Evolutionary conservation across 2,888 invertebrate species (phyloP).

Genomic region (Bugula neritina): DNA sequence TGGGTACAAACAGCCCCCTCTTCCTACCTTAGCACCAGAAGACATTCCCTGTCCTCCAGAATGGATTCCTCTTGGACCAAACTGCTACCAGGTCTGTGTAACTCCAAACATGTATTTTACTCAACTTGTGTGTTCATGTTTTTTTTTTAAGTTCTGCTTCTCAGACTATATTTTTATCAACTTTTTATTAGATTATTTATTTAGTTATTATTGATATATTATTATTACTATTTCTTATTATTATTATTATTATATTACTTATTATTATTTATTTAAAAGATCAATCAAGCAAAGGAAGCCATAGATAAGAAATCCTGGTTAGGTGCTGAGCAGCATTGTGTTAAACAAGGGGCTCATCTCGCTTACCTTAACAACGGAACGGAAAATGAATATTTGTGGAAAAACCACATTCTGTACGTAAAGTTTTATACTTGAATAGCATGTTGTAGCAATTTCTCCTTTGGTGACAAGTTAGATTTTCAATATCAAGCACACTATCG

Average conservation of each 20-base stretch:
- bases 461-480: too few relatives aligned
- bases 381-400: conserved; percentile 23
- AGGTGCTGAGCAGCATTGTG: conserved; percentile 13
- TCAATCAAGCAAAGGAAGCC: not conserved
- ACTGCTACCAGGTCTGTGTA: conserved; percentile 23
- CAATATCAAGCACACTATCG: too few relatives aligned
- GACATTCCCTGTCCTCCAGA: conserved; percentile 20
- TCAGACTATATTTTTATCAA: too few relatives aligned
- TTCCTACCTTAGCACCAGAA: conserved; percentile 15
- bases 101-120: too few relatives aligned
- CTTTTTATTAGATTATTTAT: too few relatives aligned
- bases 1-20: conserved; percentile 14
- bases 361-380: conserved; percentile 21
- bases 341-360: conserved; percentile 1
- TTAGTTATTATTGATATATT: too few relatives aligned
- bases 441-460: too few relatives aligned
- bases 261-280: not conserved
- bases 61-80: conserved; percentile 15
- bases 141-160: too few relatives aligned
- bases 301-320: not conserved
- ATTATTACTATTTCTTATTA: too few relatives aligned
- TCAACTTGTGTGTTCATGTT: too few relatives aligned
- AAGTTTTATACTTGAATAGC: not conserved
- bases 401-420: conserved; percentile 1
- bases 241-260: too few relatives aligned